Evolutionary conservation across 1,140 invertebrate genomes (phyloP).

Genomic region (Ectropis grisescens): DNA sequence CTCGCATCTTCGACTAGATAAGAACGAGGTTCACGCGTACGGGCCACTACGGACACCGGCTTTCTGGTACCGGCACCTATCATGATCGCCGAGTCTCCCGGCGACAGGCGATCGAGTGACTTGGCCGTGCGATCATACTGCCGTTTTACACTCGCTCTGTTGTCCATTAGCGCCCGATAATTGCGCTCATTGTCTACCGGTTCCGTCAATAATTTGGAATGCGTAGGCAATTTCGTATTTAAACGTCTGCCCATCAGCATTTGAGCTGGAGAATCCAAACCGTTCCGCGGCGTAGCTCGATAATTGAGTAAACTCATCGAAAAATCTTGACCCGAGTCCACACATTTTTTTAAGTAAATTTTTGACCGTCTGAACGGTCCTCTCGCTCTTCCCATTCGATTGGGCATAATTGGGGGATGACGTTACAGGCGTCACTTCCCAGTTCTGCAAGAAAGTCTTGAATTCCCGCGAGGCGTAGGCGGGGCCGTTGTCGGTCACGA

Average conservation of each 20-base stretch:
- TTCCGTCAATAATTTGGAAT: no score
- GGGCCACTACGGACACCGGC: no score
- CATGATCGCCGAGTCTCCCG: no score
- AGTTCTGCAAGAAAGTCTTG: constrained; percentile 34
- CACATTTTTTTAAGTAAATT: constrained; percentile 28
- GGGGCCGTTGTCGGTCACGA: constrained; percentile 24
- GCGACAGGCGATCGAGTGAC: no score
- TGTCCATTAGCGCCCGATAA: no score
- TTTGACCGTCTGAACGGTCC: constrained; percentile 37
- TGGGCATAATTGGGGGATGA: not conserved
- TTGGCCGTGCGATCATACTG: no score
- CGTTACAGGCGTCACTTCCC: constrained; percentile 22
- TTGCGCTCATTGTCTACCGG: no score
- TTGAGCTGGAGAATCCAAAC: constrained; percentile 12
- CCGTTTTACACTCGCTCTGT: no score
- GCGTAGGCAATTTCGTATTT: no score
- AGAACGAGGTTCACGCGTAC: no score
- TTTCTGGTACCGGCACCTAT: no score
- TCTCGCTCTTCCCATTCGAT: constrained; percentile 40
- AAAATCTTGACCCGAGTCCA: constrained; percentile 6
- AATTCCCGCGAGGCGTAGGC: constrained; percentile 40
- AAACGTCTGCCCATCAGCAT: constrained; percentile 18
- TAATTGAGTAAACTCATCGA: constrained; percentile 11
- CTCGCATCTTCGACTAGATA: no score
- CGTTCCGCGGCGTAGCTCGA: constrained; percentile 9